Evolutionary conservation across 2,888 invertebrate genomes (phyloP).

Genomic region (Cotesia congregata): DNA sequence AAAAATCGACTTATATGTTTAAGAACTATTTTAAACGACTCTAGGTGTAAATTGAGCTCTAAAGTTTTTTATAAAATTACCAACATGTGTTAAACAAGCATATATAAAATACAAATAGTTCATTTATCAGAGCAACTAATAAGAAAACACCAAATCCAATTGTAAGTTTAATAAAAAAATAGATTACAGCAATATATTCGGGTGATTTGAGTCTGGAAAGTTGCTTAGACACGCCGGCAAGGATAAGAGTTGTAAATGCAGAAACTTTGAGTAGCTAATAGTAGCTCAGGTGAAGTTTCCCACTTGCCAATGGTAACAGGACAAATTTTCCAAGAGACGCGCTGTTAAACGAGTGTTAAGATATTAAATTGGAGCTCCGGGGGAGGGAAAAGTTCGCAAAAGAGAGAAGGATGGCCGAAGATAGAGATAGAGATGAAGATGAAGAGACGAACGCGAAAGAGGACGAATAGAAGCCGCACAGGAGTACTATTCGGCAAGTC

Average conservation of each 20-base stretch:
- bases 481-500: constrained; percentile 40
- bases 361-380: constrained; percentile 62
- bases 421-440: neutral
- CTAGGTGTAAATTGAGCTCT: too few relatives aligned
- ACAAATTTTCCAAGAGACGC: constrained; percentile 56
- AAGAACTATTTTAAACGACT: too few relatives aligned
- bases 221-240: neutral
- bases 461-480: constrained; percentile 43
- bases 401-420: neutral
- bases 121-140: too few relatives aligned
- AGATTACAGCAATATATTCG: neutral
- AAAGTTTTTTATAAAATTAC: too few relatives aligned
- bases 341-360: constrained; percentile 61
- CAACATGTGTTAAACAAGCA: too few relatives aligned
- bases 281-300: constrained; percentile 28
- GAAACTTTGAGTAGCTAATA: constrained; percentile 1
- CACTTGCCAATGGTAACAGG: constrained; percentile 54
- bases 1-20: too few relatives aligned
- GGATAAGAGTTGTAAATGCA: constrained; percentile 11
- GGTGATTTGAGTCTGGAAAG: neutral
- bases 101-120: too few relatives aligned
- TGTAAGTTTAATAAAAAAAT: neutral
- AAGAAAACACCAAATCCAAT: neutral
- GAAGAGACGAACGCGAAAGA: neutral
- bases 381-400: neutral